phyloP scores from a whole-genome alignment of 2,113 vertebrate species.

The Silurus meridionalis region DNA sequence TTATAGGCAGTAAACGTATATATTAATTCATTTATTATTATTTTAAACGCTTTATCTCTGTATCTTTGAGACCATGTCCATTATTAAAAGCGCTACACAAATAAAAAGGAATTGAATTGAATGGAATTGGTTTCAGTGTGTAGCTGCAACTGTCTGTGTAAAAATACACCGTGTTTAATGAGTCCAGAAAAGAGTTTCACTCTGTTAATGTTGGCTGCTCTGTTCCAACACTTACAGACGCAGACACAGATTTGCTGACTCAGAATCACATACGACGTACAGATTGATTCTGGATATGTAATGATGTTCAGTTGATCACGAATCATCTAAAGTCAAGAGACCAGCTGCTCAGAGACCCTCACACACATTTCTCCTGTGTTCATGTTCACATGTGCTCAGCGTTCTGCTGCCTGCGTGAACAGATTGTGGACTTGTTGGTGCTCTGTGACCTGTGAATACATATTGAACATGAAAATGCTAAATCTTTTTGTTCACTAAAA shows the following conservation, averaged over 20 bases:
- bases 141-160: constrained; percentile 53
- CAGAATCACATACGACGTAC: neutral
- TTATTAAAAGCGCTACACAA: too few species aligned
- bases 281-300: neutral
- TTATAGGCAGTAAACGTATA: too few species aligned
- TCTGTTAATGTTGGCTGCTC: constrained; percentile 55
- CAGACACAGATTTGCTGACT: neutral
- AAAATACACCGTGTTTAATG: constrained; percentile 54
- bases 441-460: too few species aligned
- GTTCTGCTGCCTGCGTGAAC: neutral
- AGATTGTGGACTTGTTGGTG: neutral
- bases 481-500: neutral
- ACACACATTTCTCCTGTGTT: neutral
- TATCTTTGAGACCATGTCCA: too few species aligned
- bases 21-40: too few species aligned
- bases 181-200: constrained; percentile 43
- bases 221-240: constrained; percentile 29
- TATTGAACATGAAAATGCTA: neutral
- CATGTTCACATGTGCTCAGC: neutral
- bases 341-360: neutral
- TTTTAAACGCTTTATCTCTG: too few species aligned
- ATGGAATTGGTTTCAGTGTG: constrained; percentile 38
- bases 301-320: neutral
- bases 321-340: neutral
- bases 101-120: too few species aligned